phyloP scores from a whole-genome alignment of 2,113 vertebrate species.

The Nesoenas mayeri region DNA sequence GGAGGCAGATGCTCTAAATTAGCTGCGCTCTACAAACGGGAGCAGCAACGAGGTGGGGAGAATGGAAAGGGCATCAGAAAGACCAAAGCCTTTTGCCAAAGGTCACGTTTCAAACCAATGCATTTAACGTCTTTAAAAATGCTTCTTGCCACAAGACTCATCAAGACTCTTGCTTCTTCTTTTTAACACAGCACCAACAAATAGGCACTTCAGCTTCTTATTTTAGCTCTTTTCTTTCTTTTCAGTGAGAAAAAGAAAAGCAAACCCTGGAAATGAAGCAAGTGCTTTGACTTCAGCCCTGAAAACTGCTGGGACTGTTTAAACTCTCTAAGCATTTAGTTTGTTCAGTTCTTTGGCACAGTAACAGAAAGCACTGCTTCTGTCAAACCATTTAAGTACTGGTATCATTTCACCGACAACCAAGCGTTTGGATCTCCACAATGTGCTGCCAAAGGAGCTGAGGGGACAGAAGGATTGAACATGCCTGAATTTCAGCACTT shows the following conservation, averaged over 20 bases:
- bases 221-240: background rate
- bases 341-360: slow-evolving; percentile 5
- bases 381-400: background rate
- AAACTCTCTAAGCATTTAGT: background rate
- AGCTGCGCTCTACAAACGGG: background rate
- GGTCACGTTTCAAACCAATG: slow-evolving; percentile 3
- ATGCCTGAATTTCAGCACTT: background rate
- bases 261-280: background rate
- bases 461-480: background rate
- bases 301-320: background rate
- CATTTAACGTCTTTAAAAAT: slow-evolving; percentile 1
- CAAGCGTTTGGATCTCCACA: background rate
- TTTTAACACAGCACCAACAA: background rate
- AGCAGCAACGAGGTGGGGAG: background rate
- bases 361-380: background rate
- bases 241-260: background rate
- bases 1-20: slow-evolving; percentile 15
- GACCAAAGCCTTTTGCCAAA: background rate
- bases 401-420: background rate
- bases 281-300: background rate
- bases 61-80: background rate
- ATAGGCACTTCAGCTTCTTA: background rate
- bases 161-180: background rate
- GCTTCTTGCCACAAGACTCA: background rate
- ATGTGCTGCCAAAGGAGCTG: background rate